Evolutionary conservation across 2,888 invertebrate species (phyloP).

Genomic region (Malachius bipustulatus): DNA sequence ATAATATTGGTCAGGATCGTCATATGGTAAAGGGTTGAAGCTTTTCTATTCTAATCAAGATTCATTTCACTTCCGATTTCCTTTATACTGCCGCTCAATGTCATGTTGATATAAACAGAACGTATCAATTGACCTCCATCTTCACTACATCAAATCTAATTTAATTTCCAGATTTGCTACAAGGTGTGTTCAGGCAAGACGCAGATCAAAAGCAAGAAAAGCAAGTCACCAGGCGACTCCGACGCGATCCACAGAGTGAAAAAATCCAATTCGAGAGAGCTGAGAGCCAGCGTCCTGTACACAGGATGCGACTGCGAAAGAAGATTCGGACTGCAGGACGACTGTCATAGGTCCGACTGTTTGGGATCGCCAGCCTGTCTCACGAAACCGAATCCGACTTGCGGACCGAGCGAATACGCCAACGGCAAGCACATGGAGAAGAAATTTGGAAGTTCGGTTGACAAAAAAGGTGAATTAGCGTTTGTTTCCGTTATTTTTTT

Average conservation of each 20-base stretch:
- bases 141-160: too few relatives aligned
- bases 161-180: slow-evolving; percentile 22
- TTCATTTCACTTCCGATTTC: too few relatives aligned
- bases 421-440: slow-evolving; percentile 31
- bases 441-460: too few relatives aligned
- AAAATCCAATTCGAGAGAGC: slow-evolving; percentile 41
- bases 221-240: slow-evolving; percentile 11
- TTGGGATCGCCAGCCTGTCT: slow-evolving; percentile 40
- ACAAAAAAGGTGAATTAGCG: too few relatives aligned
- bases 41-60: too few relatives aligned
- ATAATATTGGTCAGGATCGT: too few relatives aligned
- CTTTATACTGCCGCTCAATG: too few relatives aligned
- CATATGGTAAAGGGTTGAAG: too few relatives aligned
- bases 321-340: slow-evolving; percentile 48
- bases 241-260: slow-evolving; percentile 27
- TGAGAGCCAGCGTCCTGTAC: slow-evolving; percentile 42
- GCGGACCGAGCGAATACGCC: slow-evolving; percentile 36
- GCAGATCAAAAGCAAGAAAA: slow-evolving; percentile 1
- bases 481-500: too few relatives aligned
- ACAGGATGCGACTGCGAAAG: slow-evolving; percentile 46
- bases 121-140: too few relatives aligned
- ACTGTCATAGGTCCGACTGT: slow-evolving; percentile 44
- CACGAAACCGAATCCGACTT: slow-evolving; percentile 38
- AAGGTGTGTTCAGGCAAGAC: slow-evolving; percentile 16
- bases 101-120: too few relatives aligned